Evolutionary conservation across 1,140 invertebrate genomes (phyloP), one percentile per base, ranked within the genome.

Genomic region (Drosophila lacteicornis): DNA sequence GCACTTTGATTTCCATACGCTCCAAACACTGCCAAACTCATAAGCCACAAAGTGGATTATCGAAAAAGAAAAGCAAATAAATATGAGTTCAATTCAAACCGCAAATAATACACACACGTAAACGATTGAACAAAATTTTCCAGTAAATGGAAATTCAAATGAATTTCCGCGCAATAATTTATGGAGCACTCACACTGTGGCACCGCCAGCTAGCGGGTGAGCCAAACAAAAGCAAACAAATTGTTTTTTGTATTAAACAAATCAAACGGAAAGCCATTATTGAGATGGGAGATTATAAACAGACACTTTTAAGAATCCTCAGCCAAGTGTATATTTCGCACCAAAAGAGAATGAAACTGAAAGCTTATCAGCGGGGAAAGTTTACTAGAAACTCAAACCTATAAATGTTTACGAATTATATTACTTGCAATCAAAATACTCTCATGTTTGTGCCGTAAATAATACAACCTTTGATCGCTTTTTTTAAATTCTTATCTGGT

Each of bases 111-210:
- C 36, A 30, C 17, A 50, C 15, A 36, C 49, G 27, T 49, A 67
- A 47, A 30, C n/a, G 43, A 49, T 40, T 42, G n/a, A 53, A 25
- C 42, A 43, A 25, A 62, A 60, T 73, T 73, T 73, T 73, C 57
- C 75, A 46, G 8, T 38, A 25, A 79, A 68, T 61, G 22, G 45
- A 77, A 58, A 59, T 60, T 77, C 70, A 43, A 38, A 59, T 30
- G 60, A 77, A 45, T 58, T 56, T 46, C 22, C 30, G 3, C 42
- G 22, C 53, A 45, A 69, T 68, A 50, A 58, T 78, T 69, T 78
- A 76, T 68, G 33, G 51, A 77, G 33, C 70, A 58, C 51, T 49
- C 70, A 61, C 22, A 58, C 70, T 11, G 25, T 42, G 30, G 36
- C 55, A 51, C 46, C 4, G 22, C 5, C 30, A 25, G 8, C 19